phyloP scores from a whole-genome alignment of 2,113 vertebrate species.

The Vulpes vulpes region DNA sequence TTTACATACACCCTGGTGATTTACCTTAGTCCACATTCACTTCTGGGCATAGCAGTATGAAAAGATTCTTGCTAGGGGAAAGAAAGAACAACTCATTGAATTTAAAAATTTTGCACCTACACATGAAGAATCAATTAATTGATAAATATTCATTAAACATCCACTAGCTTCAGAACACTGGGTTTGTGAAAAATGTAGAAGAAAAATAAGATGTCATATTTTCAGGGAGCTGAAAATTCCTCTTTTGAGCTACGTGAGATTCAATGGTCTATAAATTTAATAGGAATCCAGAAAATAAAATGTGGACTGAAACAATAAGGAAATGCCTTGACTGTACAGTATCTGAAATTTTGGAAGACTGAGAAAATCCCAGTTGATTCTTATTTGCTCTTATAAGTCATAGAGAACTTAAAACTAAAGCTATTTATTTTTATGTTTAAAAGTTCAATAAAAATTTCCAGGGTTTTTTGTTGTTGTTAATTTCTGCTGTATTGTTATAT shows the following conservation, averaged over 20 bases:
- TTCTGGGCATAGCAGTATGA: not conserved
- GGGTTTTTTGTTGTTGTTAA: not conserved
- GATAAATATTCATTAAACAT: not conserved
- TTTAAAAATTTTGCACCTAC: not conserved
- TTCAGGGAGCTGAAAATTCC: not conserved
- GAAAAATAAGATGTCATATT: not conserved
- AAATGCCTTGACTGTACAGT: not conserved
- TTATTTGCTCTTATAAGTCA: not conserved
- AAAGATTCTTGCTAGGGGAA: not conserved
- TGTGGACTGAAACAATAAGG: not conserved
- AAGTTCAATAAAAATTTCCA: not conserved
- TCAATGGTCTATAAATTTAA: not conserved
- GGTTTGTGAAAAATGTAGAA: not conserved
- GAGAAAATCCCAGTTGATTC: not conserved
- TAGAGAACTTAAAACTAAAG: not conserved
- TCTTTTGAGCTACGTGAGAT: not conserved
- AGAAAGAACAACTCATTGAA: not conserved
- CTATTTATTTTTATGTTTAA: constrained; percentile 20
- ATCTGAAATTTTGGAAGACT: not conserved
- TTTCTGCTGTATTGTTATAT: not conserved
- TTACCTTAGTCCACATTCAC: not conserved
- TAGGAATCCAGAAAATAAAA: not conserved
- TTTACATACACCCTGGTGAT: not conserved
- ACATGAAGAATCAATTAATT: not conserved
- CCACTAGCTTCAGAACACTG: not conserved